phyloP scores from a whole-genome alignment of 2,113 vertebrate species.

The Piprites chloris region DNA sequence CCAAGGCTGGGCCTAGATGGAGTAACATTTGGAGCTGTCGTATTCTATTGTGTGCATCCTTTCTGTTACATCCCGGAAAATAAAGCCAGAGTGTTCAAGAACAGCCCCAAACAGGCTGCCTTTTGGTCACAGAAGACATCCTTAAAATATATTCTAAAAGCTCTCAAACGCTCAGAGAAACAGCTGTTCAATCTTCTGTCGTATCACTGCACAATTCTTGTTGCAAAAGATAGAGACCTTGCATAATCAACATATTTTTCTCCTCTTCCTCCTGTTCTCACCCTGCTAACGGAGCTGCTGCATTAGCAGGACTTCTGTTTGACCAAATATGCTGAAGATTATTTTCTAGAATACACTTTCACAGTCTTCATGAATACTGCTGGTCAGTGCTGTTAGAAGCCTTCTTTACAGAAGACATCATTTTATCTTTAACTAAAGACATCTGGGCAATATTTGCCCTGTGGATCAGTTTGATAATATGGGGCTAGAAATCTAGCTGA shows the following conservation, averaged over 20 bases:
- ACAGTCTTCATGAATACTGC: not conserved
- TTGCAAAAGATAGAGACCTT: constrained; percentile 27
- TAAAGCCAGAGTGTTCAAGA: not conserved
- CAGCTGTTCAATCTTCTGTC: constrained; percentile 21
- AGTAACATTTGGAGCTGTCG: not conserved
- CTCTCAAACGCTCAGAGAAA: not conserved
- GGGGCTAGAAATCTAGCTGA: not conserved
- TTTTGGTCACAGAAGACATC: not conserved
- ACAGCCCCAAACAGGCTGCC: not conserved
- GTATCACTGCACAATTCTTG: not conserved
- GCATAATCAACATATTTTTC: constrained; percentile 26
- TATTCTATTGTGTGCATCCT: not conserved
- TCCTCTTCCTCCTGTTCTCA: not conserved
- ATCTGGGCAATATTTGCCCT: not conserved
- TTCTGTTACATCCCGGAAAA: not conserved
- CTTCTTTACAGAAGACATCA: not conserved
- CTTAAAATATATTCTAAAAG: not conserved
- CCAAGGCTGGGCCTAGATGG: not conserved
- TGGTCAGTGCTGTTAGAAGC: not conserved
- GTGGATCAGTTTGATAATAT: not conserved
- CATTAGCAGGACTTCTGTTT: constrained; percentile 10
- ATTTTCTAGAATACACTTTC: not conserved
- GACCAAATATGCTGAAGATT: not conserved
- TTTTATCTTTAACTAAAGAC: not conserved
- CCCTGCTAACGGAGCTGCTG: not conserved